Conservation (phyloP, 2,888 invertebrate genomes). For the Drosophila meridionalis region DNA sequence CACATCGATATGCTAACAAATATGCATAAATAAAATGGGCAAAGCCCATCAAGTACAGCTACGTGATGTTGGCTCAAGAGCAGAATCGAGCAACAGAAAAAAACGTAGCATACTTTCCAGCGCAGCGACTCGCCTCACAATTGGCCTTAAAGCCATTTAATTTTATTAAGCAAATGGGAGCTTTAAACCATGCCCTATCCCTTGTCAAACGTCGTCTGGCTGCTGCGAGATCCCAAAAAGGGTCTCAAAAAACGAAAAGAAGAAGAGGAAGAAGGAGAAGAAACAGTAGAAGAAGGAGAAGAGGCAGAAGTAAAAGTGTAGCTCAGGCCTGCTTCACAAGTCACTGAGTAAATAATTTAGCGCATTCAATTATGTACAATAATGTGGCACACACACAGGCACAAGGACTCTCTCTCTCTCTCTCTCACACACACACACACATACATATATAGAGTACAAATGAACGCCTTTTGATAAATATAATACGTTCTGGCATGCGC, state of each 20-base stretch:
- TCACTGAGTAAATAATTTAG: conserved; percentile 70
- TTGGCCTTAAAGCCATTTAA: conserved; percentile 70
- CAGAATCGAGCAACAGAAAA: conserved; percentile 1
- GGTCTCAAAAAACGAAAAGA: conserved; percentile 6
- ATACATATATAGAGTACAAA: conserved; percentile 13
- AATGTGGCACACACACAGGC: conserved; percentile 46
- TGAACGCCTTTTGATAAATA: conserved; percentile 32
- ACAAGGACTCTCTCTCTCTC: no score
- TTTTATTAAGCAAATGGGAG: conserved; percentile 63
- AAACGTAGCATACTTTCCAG: conserved; percentile 50
- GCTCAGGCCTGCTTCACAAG: conserved; percentile 36
- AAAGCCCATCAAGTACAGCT: conserved; percentile 49
- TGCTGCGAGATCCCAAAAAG: conserved; percentile 2
- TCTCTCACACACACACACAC: background rate
- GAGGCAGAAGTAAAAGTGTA: conserved; percentile 1
- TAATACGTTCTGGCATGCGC: conserved; percentile 9
- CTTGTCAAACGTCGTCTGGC: conserved; percentile 5
- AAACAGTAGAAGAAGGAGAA: background rate
- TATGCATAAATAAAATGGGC: conserved; percentile 59
- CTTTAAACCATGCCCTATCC: conserved; percentile 42
- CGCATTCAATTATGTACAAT: conserved; percentile 73
- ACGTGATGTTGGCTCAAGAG: conserved; percentile 41
- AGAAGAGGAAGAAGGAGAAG: background rate
- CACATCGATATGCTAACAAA: conserved; percentile 64
- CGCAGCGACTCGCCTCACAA: conserved; percentile 23